Conservation (phyloP, 2,888 invertebrate species). For the Phytoseiulus persimilis region DNA sequence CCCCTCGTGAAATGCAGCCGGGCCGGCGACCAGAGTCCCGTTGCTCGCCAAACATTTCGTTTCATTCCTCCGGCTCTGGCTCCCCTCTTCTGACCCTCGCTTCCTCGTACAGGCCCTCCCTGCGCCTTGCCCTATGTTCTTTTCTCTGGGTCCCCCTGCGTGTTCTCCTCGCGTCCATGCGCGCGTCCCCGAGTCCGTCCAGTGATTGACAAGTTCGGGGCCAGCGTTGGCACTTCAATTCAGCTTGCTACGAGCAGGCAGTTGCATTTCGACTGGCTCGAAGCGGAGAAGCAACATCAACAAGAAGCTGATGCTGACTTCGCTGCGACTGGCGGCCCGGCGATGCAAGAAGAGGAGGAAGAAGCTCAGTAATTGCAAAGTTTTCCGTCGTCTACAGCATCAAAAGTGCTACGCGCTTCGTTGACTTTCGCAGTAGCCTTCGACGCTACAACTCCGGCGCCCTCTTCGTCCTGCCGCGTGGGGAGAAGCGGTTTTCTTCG, state of each 20-base stretch:
- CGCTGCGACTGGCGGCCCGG: not conserved
- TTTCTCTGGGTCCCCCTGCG: not conserved
- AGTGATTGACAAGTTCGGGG: constrained; percentile 39
- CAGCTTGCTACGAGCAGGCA: not conserved
- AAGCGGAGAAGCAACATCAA: not conserved
- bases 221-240: constrained; percentile 26
- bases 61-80: not conserved
- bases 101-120: not conserved
- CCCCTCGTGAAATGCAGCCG: not conserved
- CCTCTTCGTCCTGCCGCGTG: not conserved
- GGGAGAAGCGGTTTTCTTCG: too few species aligned
- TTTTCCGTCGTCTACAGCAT: constrained; percentile 23
- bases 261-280: constrained; percentile 30
- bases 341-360: not conserved
- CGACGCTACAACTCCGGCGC: not conserved
- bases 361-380: constrained; percentile 31
- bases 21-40: not conserved
- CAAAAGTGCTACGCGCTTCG: constrained; percentile 36
- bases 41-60: not conserved
- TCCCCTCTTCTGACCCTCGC: not conserved
- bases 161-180: not conserved
- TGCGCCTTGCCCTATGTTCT: not conserved
- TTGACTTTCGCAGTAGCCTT: not conserved
- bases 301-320: not conserved
- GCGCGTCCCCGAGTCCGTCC: not conserved